phyloP scores from a whole-genome alignment of 1,140 invertebrate genomes.

The Acromyrmex echinatior region DNA sequence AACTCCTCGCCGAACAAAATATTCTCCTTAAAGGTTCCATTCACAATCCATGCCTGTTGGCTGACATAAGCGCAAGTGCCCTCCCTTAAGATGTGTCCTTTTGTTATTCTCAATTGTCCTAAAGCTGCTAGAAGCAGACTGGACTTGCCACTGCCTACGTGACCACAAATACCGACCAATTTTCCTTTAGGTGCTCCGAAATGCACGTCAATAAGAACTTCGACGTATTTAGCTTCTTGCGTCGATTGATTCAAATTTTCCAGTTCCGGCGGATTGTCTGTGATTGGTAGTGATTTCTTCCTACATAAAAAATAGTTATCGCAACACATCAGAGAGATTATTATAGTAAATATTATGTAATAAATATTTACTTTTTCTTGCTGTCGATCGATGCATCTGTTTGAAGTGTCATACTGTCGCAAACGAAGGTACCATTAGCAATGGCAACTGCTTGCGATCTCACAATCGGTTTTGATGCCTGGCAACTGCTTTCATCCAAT shows the following conservation, averaged over 20 bases:
- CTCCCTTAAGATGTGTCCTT: slow-evolving; percentile 87
- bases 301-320: slow-evolving; percentile 22
- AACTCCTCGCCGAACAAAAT: slow-evolving; percentile 89
- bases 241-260: slow-evolving; percentile 62
- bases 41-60: slow-evolving; percentile 91
- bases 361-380: slow-evolving; percentile 74
- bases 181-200: slow-evolving; percentile 86
- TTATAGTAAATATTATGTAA: neutral
- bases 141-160: slow-evolving; percentile 90
- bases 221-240: slow-evolving; percentile 68
- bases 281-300: slow-evolving; percentile 34
- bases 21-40: slow-evolving; percentile 90
- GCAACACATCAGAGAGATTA: neutral
- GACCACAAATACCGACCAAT: slow-evolving; percentile 90
- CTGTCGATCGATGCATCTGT: slow-evolving; percentile 1
- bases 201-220: slow-evolving; percentile 82
- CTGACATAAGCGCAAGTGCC: slow-evolving; percentile 90
- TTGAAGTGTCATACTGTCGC: slow-evolving; percentile 76
- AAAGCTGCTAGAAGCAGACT: slow-evolving; percentile 89
- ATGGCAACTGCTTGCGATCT: slow-evolving; percentile 87
- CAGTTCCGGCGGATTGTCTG: slow-evolving; percentile 31
- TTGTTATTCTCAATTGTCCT: slow-evolving; percentile 87
- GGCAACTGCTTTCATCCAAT: slow-evolving; percentile 84
- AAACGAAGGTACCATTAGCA: slow-evolving; percentile 87
- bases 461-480: slow-evolving; percentile 84